phyloP scores from a whole-genome alignment of 92 coral and sea anemone species.

The Zoanthus sociatus region DNA sequence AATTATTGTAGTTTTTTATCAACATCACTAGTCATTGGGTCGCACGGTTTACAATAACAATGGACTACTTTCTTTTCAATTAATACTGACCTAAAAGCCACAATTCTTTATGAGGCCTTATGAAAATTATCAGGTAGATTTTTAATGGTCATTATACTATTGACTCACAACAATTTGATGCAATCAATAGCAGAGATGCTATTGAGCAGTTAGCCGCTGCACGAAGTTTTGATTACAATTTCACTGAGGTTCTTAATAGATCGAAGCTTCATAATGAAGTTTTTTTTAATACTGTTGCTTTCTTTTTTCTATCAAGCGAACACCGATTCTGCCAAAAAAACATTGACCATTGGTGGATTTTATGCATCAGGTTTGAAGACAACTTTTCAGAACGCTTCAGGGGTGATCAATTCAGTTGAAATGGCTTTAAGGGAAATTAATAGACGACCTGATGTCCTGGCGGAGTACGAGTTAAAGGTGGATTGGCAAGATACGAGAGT shows the following conservation, averaged over 20 bases:
- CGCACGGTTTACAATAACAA: background rate
- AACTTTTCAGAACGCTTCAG: constrained; percentile 71
- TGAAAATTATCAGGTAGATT: background rate
- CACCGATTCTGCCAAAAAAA: constrained; percentile 1
- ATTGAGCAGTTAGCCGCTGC: background rate
- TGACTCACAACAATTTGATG: background rate
- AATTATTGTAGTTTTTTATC: background rate
- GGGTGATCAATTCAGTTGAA: constrained; percentile 56
- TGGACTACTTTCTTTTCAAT: background rate
- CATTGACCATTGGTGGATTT: constrained; percentile 65
- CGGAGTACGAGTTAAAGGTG: constrained; percentile 49
- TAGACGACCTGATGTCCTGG: constrained; percentile 46
- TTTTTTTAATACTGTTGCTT: background rate
- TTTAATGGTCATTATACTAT: background rate
- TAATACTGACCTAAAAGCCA: background rate
- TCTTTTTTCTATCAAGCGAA: background rate
- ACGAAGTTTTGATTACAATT: background rate
- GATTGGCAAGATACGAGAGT: constrained; percentile 72
- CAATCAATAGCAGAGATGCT: background rate
- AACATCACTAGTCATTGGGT: background rate
- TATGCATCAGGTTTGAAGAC: constrained; percentile 65
- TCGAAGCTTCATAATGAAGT: background rate
- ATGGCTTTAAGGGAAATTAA: constrained; percentile 56
- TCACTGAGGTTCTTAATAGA: background rate
- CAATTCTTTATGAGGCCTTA: background rate